Evolutionary conservation across 2,797 vertebrate genomes (phyloP).

Genomic region (Diglossa cyanea): DNA sequence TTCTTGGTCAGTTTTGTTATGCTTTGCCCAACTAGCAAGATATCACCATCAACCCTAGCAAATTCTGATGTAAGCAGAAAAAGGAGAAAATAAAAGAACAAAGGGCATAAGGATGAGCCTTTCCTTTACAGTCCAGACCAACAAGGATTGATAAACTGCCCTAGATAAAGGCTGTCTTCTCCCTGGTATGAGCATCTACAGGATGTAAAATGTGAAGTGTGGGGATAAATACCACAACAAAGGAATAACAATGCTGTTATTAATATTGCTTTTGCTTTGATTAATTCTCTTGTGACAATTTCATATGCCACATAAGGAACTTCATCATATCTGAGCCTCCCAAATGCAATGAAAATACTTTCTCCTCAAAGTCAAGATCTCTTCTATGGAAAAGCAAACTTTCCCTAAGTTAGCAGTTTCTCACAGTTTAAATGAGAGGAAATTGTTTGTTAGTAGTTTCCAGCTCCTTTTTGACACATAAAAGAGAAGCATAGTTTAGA

Average conservation of each 20-base stretch:
- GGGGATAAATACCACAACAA: background rate
- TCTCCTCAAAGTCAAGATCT: background rate
- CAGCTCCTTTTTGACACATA: slow-evolving; percentile 41
- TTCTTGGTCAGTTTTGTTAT: background rate
- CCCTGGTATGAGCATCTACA: background rate
- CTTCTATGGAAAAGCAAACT: background rate
- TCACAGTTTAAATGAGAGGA: background rate
- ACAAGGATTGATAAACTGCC: background rate
- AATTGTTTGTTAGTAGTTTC: background rate
- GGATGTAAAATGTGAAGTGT: background rate
- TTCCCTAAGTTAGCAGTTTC: background rate
- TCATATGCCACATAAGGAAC: accelerated
- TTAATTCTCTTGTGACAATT: background rate
- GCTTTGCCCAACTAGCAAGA: background rate
- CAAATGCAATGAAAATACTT: background rate
- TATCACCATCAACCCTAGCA: background rate
- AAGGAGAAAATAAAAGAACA: background rate
- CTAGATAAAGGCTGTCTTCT: background rate
- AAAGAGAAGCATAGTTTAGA: slow-evolving; percentile 10
- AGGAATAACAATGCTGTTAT: background rate
- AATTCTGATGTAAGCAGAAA: background rate
- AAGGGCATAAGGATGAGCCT: background rate
- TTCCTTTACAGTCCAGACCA: background rate
- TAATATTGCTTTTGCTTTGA: background rate
- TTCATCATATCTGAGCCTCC: background rate